phyloP scores from a whole-genome alignment of 2,888 invertebrate species.

The Hedychridium roseum region DNA sequence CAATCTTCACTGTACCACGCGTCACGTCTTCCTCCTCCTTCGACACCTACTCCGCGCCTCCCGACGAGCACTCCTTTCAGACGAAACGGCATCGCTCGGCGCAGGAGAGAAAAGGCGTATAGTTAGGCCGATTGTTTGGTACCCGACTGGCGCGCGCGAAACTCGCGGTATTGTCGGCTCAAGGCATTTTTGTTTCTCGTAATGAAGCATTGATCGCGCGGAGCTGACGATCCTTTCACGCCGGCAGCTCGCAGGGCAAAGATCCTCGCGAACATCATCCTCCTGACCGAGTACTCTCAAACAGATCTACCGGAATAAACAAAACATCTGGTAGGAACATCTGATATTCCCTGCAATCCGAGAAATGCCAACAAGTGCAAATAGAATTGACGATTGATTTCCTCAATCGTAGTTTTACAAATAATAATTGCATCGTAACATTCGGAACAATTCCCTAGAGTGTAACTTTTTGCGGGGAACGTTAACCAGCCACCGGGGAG shows the following conservation, averaged over 20 bases:
- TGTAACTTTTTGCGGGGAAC: too few relatives aligned
- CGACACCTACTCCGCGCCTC: slow-evolving; percentile 7
- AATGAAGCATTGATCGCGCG: slow-evolving; percentile 61
- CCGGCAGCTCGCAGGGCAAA: slow-evolving; percentile 16
- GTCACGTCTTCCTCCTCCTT: slow-evolving; percentile 2
- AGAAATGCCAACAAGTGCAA: too few relatives aligned
- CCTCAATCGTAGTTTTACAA: too few relatives aligned
- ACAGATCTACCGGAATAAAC: neutral
- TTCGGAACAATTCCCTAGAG: too few relatives aligned
- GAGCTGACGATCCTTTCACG: slow-evolving; percentile 46
- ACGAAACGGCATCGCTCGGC: slow-evolving; percentile 5
- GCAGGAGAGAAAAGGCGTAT: slow-evolving; percentile 15
- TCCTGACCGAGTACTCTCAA: slow-evolving; percentile 20
- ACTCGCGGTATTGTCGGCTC: slow-evolving; percentile 44
- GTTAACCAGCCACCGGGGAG: neutral
- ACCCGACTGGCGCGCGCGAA: slow-evolving; percentile 28
- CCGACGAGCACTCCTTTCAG: slow-evolving; percentile 6
- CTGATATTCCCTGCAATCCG: too few relatives aligned
- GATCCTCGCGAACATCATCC: slow-evolving; percentile 25
- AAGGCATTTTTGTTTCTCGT: slow-evolving; percentile 55
- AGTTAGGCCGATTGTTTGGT: slow-evolving; percentile 45
- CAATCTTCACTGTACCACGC: neutral
- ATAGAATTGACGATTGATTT: too few relatives aligned
- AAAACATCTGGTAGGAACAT: neutral
- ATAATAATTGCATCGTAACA: too few relatives aligned